Evolutionary conservation across 2,797 vertebrate genomes (phyloP).

Genomic region (Sebastes matsubarae): DNA sequence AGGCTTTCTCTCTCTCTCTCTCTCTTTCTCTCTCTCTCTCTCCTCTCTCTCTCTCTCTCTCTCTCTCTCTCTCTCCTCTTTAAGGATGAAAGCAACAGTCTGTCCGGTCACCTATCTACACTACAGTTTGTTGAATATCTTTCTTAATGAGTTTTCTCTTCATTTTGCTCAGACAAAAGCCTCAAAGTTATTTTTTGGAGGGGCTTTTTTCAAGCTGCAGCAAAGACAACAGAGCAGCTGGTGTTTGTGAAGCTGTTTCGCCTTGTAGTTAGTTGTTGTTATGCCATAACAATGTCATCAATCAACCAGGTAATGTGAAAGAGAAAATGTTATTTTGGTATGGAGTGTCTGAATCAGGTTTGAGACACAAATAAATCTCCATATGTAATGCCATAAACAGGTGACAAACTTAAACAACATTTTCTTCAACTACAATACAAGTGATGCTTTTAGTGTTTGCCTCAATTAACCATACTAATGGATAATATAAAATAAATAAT

Average conservation of each 20-base stretch:
- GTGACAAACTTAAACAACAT: background rate
- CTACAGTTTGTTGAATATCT: slow-evolving; percentile 7
- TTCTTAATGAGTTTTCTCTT: background rate
- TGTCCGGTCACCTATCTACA: slow-evolving; percentile 16
- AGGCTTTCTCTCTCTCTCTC: background rate
- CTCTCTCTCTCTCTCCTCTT: background rate
- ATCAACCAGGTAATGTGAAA: background rate
- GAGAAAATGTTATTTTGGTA: background rate
- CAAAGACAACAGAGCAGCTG: background rate
- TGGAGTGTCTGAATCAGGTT: background rate
- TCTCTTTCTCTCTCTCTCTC: background rate
- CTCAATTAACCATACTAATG: background rate
- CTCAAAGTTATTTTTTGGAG: background rate
- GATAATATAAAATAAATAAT: background rate
- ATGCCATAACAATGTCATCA: background rate
- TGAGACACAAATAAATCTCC: background rate
- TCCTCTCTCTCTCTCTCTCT: background rate
- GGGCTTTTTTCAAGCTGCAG: background rate
- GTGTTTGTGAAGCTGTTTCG: background rate
- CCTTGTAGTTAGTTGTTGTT: background rate
- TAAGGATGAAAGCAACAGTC: slow-evolving; percentile 4
- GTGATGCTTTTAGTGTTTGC: background rate
- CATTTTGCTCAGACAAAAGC: slow-evolving; percentile 4
- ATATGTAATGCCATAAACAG: background rate
- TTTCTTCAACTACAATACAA: background rate